A percentile compares a stretch with the other conserved stretches of the same genome.
Conservation (phyloP, 2,888 invertebrate species). For the Ennomos fuscantarius region DNA sequence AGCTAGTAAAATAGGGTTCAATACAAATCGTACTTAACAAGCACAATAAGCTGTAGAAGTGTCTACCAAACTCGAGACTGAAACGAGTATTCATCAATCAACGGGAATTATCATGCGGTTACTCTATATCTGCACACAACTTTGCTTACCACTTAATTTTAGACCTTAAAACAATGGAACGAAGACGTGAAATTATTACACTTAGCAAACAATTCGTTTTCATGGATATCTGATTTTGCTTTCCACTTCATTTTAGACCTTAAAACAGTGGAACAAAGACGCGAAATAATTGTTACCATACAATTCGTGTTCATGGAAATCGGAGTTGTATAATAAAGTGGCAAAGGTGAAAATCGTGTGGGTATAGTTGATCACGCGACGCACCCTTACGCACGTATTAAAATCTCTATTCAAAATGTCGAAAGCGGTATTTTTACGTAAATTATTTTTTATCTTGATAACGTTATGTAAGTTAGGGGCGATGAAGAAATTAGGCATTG, state of each 20-base stretch:
- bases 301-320: conserved; percentile 1
- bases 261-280: conserved; percentile 10
- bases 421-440: conserved; percentile 38
- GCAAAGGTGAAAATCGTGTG: conserved; percentile 31
- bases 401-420: conserved; percentile 41
- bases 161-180: conserved; percentile 10
- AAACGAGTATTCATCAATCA: conserved; percentile 65
- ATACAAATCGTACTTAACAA: conserved; percentile 40
- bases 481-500: conserved; percentile 38
- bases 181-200: conserved; percentile 9
- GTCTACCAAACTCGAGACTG: conserved; percentile 44
- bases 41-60: conserved; percentile 38
- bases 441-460: conserved; percentile 38
- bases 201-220: not conserved
- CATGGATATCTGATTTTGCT: conserved; percentile 14
- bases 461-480: conserved; percentile 29
- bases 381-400: conserved; percentile 37
- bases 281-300: conserved; percentile 2
- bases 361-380: conserved; percentile 31
- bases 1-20: conserved; percentile 19
- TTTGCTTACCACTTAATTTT: conserved; percentile 14
- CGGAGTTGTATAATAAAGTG: conserved; percentile 2
- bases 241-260: conserved; percentile 13
- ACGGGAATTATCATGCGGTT: conserved; percentile 59
- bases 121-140: conserved; percentile 41